Evolutionary conservation across 2,888 invertebrate genomes (phyloP).

Genomic region (Cistogaster globosa): DNA sequence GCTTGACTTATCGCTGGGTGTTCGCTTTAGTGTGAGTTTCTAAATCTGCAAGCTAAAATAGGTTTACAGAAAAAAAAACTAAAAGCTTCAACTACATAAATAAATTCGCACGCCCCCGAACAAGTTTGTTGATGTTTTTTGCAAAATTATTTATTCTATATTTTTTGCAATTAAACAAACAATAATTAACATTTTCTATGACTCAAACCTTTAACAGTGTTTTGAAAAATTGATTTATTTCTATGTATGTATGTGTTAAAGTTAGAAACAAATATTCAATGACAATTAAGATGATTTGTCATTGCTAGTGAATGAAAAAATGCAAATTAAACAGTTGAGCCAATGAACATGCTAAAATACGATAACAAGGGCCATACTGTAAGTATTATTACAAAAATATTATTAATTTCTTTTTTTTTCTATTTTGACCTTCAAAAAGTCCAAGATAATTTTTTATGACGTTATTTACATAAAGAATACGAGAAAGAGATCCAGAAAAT

Average conservation of each 20-base stretch:
- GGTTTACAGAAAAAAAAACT: slow-evolving; percentile 43
- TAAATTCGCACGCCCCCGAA: slow-evolving; percentile 67
- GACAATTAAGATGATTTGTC: slow-evolving; percentile 53
- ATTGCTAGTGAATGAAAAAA: slow-evolving; percentile 33
- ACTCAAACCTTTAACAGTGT: slow-evolving; percentile 63
- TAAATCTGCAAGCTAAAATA: slow-evolving; percentile 32
- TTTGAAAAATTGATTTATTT: slow-evolving; percentile 47
- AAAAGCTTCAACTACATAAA: slow-evolving; percentile 56
- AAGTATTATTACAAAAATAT: no score
- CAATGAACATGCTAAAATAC: no score
- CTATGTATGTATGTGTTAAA: slow-evolving; percentile 1
- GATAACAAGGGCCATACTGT: no score
- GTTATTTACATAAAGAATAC: no score
- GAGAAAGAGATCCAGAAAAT: no score
- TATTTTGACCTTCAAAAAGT: no score
- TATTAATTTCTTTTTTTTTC: no score
- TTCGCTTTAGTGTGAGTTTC: slow-evolving; percentile 15
- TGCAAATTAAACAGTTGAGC: slow-evolving; percentile 15
- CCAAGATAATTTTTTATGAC: no score
- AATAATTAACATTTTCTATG: slow-evolving; percentile 61
- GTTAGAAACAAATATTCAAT: slow-evolving; percentile 6
- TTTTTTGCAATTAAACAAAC: slow-evolving; percentile 47
- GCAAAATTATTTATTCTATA: slow-evolving; percentile 56
- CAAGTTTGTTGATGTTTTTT: slow-evolving; percentile 51
- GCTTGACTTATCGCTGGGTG: slow-evolving; percentile 14